Evolutionary conservation across 2,797 vertebrate genomes (phyloP), one percentile per base, ranked within the genome.

Genomic region (Neopelma chrysocephalum): DNA sequence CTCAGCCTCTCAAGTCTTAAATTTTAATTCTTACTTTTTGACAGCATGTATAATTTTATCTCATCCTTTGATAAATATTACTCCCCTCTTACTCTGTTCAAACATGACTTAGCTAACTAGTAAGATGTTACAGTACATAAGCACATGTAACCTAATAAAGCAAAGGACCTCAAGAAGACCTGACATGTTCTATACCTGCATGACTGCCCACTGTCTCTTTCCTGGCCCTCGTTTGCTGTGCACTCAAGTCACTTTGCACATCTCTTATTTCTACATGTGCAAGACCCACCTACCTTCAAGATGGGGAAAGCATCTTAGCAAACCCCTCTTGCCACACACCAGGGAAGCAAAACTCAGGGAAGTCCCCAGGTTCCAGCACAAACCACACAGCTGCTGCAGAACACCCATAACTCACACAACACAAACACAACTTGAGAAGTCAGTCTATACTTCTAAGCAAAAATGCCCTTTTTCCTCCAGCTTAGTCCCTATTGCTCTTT

Each of bases 101-200:
- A 87, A 20, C 21, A 40, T 4, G 2, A 16, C 17, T 68, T 42
- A 57, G 43, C 54, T 88, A 32, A 82, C 56, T 53, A 93, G 21
- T 25, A 54, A 20, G n/a, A 73, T 19, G 21, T 42, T 38, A 64
- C 29, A 1, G 1, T 45, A 36, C 1, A 0, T 29, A 54, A 77
- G 54, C 2, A 3, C 16, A 8, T 4, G 15, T n/a, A 61, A 64
- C 19, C 19, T 73, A 43, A 76, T 32, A 53, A 79, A 75, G 17
- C 27, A 68, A 68, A 89, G 61, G 78, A n/a, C 45, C 60, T 34
- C 15, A 66, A n/a, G 43, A 62, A 3, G 3, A 66, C 17, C 54
- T 62, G 48, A 66, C 0, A 1, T 12, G 32, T 20, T 40, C 13
- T 20, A 5, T 20, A 32, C 11, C 15, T 16, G 42, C 36, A 8